Evolutionary conservation across 2,797 vertebrate species (phyloP).

Genomic region (Danio jaintianensis): DNA sequence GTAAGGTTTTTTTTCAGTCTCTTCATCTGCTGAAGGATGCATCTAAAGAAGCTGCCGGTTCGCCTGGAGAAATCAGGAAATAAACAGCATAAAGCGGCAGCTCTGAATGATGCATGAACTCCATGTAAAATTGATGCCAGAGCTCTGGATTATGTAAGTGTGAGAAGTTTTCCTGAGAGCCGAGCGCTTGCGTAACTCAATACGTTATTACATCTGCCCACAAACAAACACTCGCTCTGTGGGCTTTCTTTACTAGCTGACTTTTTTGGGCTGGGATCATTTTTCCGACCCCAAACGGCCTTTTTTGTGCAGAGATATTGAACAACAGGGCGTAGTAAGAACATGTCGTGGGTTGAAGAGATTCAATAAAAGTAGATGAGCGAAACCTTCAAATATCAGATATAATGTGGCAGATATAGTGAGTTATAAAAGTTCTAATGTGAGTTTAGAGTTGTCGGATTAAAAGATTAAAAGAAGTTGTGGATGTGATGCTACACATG

Average conservation of each 20-base stretch:
- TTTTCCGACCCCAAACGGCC: neutral
- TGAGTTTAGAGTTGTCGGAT: no score
- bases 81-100: conserved; percentile 53
- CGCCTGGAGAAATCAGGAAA: conserved; percentile 43
- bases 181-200: neutral
- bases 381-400: neutral
- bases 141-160: conserved; percentile 75
- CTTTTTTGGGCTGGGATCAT: neutral
- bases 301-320: neutral
- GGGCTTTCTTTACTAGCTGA: neutral
- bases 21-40: neutral
- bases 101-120: conserved; percentile 71
- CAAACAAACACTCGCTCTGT: conserved; percentile 11
- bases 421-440: no score
- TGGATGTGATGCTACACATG: no score
- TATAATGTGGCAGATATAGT: neutral
- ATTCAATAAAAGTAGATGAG: neutral
- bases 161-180: conserved; percentile 17
- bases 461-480: no score
- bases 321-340: neutral
- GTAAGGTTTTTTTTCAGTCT: neutral
- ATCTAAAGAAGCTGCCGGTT: conserved; percentile 8
- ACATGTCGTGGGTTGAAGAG: neutral
- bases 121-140: conserved; percentile 73
- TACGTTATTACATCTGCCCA: conserved; percentile 5